Evolutionary conservation across 2,113 vertebrate species (phyloP).

Genomic region (Pelmatolapia mariae): DNA sequence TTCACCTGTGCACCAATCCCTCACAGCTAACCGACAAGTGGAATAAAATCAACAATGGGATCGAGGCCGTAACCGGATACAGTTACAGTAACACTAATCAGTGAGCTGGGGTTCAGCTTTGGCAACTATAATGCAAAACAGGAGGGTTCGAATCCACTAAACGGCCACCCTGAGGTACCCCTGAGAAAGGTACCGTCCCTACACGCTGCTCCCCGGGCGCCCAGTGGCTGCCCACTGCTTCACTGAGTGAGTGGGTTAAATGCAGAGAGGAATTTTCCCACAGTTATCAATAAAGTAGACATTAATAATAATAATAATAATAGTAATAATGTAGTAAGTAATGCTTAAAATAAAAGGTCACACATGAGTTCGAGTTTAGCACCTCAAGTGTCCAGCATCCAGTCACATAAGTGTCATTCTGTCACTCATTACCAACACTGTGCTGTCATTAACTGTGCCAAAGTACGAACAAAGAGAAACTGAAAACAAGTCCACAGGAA

Average conservation of each 20-base stretch:
- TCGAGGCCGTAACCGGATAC: fast-evolving
- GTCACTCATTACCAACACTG: neutral
- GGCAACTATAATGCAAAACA: neutral
- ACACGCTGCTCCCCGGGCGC: neutral
- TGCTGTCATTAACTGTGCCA: neutral
- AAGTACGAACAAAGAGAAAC: neutral
- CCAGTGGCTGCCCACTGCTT: neutral
- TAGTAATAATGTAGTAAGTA: too few species aligned
- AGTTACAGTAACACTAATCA: neutral
- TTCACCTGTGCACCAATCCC: neutral
- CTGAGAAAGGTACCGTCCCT: neutral
- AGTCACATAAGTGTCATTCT: neutral
- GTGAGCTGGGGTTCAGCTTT: neutral
- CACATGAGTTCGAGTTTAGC: fast-evolving
- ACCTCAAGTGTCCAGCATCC: neutral
- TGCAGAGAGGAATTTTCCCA: fast-evolving
- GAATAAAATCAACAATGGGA: neutral
- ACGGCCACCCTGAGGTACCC: fast-evolving
- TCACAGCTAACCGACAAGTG: neutral
- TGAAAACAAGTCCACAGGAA: neutral
- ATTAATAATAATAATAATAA: too few species aligned
- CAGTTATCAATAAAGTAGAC: fast-evolving
- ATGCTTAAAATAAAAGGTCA: neutral
- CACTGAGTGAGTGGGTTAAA: too few species aligned
- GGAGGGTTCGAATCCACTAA: fast-evolving